Evolutionary conservation across 2,113 vertebrate species (phyloP).

Genomic region (Pygoscelis adeliae): DNA sequence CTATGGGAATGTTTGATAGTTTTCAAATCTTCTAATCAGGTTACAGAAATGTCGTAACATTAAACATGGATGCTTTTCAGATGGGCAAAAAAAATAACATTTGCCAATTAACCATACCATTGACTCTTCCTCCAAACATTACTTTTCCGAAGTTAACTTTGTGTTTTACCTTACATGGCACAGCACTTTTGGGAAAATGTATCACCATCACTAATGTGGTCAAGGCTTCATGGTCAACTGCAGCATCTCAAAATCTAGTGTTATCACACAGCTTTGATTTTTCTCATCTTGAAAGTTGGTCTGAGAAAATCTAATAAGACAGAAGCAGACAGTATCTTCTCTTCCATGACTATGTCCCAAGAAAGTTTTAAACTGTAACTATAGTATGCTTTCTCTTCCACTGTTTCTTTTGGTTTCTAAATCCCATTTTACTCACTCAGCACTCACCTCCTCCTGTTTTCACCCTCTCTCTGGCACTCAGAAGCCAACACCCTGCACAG

Average conservation of each 20-base stretch:
- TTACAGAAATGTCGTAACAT: background rate
- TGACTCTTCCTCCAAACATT: background rate
- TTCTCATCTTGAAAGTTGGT: background rate
- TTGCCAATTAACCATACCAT: background rate
- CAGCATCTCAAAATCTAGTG: background rate
- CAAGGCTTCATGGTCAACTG: background rate
- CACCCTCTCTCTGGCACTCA: background rate
- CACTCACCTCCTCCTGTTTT: background rate
- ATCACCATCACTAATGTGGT: background rate
- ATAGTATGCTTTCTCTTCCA: background rate
- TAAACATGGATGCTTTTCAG: background rate
- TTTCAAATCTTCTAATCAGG: background rate
- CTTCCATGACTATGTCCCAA: background rate
- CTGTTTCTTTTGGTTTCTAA: background rate
- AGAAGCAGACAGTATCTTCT: background rate
- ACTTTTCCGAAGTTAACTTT: background rate
- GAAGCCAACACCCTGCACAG: background rate
- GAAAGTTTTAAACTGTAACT: background rate
- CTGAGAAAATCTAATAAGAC: background rate
- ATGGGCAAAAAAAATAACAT: accelerated
- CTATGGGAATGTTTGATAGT: background rate
- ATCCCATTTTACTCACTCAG: background rate
- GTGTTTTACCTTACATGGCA: background rate
- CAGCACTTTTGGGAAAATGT: background rate
- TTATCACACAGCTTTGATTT: background rate